These are phyloP conservation scores for Isichthys henryi DNA, from an alignment of 2,113 vertebrate genomes.

Conservation along the genomic window DNA sequence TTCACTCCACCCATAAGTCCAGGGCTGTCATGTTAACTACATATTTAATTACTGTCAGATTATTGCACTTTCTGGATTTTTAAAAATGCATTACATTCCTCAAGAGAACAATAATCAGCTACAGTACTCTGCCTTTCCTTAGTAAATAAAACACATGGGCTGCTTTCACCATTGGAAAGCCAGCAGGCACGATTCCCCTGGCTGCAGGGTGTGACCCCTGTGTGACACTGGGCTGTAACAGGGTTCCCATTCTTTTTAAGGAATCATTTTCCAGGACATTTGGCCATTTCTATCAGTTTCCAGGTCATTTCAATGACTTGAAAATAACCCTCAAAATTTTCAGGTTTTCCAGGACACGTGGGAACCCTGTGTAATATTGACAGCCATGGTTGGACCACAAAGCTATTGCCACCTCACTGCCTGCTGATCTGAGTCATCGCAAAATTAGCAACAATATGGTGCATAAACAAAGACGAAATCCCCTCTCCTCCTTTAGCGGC, in stretches of 20 bases:
- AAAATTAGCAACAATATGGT: neutral
- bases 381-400: neutral
- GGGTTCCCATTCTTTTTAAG: no score
- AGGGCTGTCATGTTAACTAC: neutral
- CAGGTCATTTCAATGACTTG: no score
- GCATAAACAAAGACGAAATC: neutral
- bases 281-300: no score
- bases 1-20: neutral
- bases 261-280: no score
- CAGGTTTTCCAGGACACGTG: no score
- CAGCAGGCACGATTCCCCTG: neutral
- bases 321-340: no score
- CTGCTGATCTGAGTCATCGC: neutral
- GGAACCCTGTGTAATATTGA: no score
- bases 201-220: neutral
- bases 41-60: neutral
- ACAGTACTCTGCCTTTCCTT: neutral
- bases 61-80: neutral
- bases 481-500: neutral
- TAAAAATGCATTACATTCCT: neutral
- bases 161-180: neutral
- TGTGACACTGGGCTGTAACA: neutral
- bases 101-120: neutral
- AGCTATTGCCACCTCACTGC: neutral
- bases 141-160: neutral